Evolutionary conservation across 1,140 invertebrate genomes (phyloP), one percentile per base, ranked within the genome.

Genomic region (Prorops nasuta): DNA sequence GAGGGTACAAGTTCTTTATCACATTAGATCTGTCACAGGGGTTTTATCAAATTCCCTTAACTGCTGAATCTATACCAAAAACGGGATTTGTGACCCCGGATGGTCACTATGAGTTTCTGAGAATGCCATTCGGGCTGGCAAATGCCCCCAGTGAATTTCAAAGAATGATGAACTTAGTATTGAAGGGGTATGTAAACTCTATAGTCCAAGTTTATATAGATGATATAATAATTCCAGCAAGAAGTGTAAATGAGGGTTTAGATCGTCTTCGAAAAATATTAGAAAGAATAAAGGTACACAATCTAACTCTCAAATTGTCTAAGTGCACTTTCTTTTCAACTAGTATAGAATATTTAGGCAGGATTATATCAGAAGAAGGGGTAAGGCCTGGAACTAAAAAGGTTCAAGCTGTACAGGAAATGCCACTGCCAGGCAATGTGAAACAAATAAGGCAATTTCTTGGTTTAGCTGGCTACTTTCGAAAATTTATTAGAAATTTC

Each of bases 141-240:
- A 45, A 51, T 3, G 36, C 42, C 0, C 20, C 19, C 0, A 14
- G 28, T 0, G 39, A 15, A 0, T 51, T 51, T 14, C 43, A 51
- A 10, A 16, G 21, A n/a, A 28, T 38, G 35, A 46, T 46, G 20
- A 12, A 46, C 2, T 17, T 3, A 3, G 16, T 22, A 0, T 19
- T 46, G 10, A 7, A 14, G n/a, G 35, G 36, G 19, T 1, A 20
- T 1, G 14, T 34, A 1, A n/a, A 14, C 7, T 15, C 20, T 3
- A 4, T 36, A 3, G 19, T 15, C 2, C 38, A 22, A 3, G 45
- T 48, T 0, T 49, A 48, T 3, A 36, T 49, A 0, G 41, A 48
- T 12, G 41, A 54, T n/a, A 54, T 54, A 16, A 19, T 53, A 18
- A 18, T 48, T 2, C 43, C 31, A 12, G 32, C 20, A 3, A 19